Conservation (phyloP, 2,113 vertebrate genomes). For the Callipepla squamata region DNA sequence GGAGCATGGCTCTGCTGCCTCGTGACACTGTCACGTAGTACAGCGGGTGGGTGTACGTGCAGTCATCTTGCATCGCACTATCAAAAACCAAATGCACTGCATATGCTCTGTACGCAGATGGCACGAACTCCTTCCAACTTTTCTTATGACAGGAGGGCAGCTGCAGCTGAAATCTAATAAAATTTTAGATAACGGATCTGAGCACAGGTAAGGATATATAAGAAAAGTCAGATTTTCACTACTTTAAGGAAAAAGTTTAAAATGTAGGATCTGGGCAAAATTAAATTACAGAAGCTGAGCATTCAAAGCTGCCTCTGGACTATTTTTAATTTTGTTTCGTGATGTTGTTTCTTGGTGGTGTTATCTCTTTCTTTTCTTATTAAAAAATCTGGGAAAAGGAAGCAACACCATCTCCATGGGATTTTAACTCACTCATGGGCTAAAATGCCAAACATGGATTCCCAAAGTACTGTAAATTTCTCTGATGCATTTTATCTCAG, state of each 20-base stretch:
- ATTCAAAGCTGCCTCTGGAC: neutral
- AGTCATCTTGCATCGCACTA: neutral
- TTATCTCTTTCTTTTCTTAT: constrained; percentile 30
- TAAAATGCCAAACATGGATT: constrained; percentile 28
- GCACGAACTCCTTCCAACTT: neutral
- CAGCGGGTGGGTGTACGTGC: neutral
- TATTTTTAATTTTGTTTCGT: constrained; percentile 29
- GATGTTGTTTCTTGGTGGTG: constrained; percentile 12
- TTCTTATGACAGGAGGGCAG: neutral
- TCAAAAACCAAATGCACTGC: neutral
- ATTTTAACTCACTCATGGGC: constrained; percentile 28
- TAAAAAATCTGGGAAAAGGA: constrained; percentile 20
- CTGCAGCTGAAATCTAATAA: neutral
- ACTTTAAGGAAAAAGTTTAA: constrained; percentile 2
- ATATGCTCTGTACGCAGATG: neutral
- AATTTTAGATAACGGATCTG: neutral
- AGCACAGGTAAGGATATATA: neutral
- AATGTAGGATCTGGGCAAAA: constrained; percentile 12
- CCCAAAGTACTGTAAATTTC: constrained; percentile 49
- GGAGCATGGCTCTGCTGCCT: rapidly evolving
- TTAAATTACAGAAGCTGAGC: constrained; percentile 25
- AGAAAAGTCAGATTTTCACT: constrained; percentile 13
- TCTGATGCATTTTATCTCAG: constrained; percentile 34
- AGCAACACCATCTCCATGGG: neutral
- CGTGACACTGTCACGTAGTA: rapidly evolving